Percentiles rank a stretch among this genome's conserved stretches.
Evolutionary conservation across 2,797 vertebrate species (phyloP).

Genomic region (Tinamus major): DNA sequence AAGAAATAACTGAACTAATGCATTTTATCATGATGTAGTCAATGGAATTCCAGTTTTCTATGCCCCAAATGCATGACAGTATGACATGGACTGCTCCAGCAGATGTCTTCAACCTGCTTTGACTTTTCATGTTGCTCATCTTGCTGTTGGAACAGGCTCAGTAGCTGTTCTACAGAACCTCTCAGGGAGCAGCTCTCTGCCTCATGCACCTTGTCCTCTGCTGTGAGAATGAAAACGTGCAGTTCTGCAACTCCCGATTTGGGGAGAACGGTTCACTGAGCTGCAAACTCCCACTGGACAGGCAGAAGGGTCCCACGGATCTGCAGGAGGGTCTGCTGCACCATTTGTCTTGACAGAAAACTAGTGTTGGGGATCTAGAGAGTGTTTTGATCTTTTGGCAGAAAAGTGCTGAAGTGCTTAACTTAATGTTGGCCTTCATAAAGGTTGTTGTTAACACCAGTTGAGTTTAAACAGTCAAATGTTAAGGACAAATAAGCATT

Average conservation of each 20-base stretch:
- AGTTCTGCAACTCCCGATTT: rapidly evolving
- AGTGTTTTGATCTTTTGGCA: neutral
- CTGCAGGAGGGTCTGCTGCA: neutral
- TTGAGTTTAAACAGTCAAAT: neutral
- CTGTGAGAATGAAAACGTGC: neutral
- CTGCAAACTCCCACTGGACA: neutral
- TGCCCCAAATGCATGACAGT: neutral
- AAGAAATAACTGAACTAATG: neutral
- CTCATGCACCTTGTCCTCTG: neutral
- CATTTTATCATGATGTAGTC: neutral
- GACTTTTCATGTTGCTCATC: neutral
- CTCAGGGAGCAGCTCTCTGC: neutral
- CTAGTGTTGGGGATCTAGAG: rapidly evolving
- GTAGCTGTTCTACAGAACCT: neutral
- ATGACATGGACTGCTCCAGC: neutral
- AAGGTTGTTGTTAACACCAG: neutral
- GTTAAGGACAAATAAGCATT: neutral
- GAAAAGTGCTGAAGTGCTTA: neutral
- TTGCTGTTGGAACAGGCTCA: neutral
- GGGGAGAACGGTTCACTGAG: rapidly evolving
- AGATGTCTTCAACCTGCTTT: neutral
- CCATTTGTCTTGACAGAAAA: rapidly evolving
- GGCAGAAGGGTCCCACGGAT: neutral
- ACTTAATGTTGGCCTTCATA: neutral
- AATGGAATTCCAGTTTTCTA: neutral